These are phyloP conservation scores for Pocillopora meandrina DNA, from an alignment of 92 coral and sea anemone species.

Conservation along the genomic window DNA sequence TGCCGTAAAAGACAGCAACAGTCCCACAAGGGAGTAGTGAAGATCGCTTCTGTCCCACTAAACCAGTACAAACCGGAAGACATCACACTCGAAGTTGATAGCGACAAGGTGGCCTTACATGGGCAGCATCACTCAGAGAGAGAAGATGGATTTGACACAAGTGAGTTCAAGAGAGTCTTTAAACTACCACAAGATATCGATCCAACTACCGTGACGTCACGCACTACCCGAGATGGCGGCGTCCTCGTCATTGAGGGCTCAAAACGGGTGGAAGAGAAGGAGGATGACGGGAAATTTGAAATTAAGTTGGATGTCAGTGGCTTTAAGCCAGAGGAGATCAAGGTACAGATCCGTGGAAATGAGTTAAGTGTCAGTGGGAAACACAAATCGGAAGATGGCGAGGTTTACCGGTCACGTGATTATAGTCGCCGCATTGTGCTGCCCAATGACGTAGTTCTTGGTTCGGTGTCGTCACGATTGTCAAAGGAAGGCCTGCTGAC, in stretches of 20 bases:
- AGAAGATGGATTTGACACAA: constrained; percentile 53
- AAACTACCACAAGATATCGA: constrained; percentile 54
- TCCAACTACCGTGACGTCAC: constrained; percentile 56
- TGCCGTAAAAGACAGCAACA: neutral
- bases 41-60: constrained; percentile 49
- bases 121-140: constrained; percentile 61
- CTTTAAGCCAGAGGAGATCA: too few species aligned
- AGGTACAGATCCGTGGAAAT: neutral
- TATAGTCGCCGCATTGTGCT: constrained; percentile 41
- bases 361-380: constrained; percentile 53
- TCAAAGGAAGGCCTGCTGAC: constrained; percentile 51
- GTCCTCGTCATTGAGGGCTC: neutral
- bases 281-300: too few species aligned
- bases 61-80: constrained; percentile 67
- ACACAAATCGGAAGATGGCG: constrained; percentile 32
- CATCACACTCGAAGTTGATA: constrained; percentile 51
- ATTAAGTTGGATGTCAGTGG: too few species aligned
- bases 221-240: constrained; percentile 44
- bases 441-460: constrained; percentile 53
- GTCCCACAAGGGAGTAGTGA: neutral
- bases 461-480: constrained; percentile 49
- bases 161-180: constrained; percentile 51
- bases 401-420: constrained; percentile 36
- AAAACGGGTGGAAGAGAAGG: too few species aligned
- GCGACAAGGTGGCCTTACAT: constrained; percentile 38